Base-by-base conservation (phyloP, 2,113 vertebrate genomes). In the Dolichallabes microphthalmus region DNA sequence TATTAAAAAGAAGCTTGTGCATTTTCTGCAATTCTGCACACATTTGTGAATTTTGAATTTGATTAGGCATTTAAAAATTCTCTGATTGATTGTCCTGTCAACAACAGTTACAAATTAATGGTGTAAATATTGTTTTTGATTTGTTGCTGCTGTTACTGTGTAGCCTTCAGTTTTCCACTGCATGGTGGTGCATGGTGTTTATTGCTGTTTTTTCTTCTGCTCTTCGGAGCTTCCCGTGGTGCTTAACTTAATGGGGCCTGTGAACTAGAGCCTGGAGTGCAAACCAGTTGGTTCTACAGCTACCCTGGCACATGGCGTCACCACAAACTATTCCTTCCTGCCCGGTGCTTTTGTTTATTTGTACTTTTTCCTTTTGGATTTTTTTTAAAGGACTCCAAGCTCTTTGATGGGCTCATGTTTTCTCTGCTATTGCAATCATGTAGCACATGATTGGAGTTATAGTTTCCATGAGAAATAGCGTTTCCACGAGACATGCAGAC, bases 381-480 rank as follows among this genome's bases (percentile, higher is more conserved):
- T 90, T 82, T 90, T 90, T 93, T 91, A 82, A 86, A 91, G 89
- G 87, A 88, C 83, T 78, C 68, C 20, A 88, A 83, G 83, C 81
- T 88, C 85, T 90, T 92, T 92, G 91, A 93, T 80, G 75, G 60
- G 69, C 87, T 86, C 50, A 11, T 91, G 91, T 91, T 93, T 94
- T 92, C 88, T 88, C 90, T 92, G 91, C 87, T 90, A 88, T 93
- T 93, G 93, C 82, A 90, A 93, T 92, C 81, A 90, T 88, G 87
- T 86, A 88, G 90, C 91, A 91, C 90, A 89, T 87, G 66, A 77
- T 82, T 66, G 82, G 74, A 77, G 63, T 88, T 84, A 82, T 83
- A 83, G 89, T 69, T 85, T 88, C 86, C 85, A 84, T 20, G 75
- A 87, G 74, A 80, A 76, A 87, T 84, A 82, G 82, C 82, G 88